Evolutionary conservation across 2,797 vertebrate species (phyloP), one percentile per base, ranked within the genome.

Genomic region (Mus minutoides): DNA sequence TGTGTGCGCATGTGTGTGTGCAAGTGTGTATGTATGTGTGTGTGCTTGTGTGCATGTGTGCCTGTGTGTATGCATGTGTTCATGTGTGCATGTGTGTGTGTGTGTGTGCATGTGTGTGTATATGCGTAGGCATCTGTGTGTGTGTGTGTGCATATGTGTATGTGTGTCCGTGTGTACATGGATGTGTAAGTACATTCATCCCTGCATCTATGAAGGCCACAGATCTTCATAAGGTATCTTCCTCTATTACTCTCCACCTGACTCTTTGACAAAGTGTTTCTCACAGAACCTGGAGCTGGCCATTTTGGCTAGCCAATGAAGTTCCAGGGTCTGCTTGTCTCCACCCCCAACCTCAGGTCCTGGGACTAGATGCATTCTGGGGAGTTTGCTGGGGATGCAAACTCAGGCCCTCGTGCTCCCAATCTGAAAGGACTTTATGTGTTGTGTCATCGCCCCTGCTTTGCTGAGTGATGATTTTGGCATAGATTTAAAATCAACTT

Each of bases 401-500:
- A 29, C 86, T 75, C n/a, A 21, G 52, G 69, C 21, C 49, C 34
- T 40, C n/a, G 0, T 40, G 69, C 10, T 58, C 19, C 14, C 22
- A 37, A 46, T 16, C 1, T 43, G 67, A 8, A 73, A 56, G n/a
- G 4, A 19, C 67, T 21, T 73, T 40, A 54, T 3, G 8, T 16
- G 73, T 8, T 31, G 5, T 29, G n/a, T 3, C 16, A 4, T 88
- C 0, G 2, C 24, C 12, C 85, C 24, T 56, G 67, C 49, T 13
- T n/a, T 75, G 19, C 34, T 34, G 77, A 90, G 6, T 1, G 40
- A 40, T 92, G 21, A 46, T 34, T 87, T 95, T 76, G 54, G 54
- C 78, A 76, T 69, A 97, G 78, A 77, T 64, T 52, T 73, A 93
- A 52, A 91, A 31, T 83, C 56, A 71, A 91, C 88, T 43, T 46